A percentile compares a stretch with the other conserved stretches of the same genome.
These are phyloP conservation scores for Microcebus murinus DNA, from an alignment of 2,113 vertebrate genomes.

Conservation along the genomic window DNA sequence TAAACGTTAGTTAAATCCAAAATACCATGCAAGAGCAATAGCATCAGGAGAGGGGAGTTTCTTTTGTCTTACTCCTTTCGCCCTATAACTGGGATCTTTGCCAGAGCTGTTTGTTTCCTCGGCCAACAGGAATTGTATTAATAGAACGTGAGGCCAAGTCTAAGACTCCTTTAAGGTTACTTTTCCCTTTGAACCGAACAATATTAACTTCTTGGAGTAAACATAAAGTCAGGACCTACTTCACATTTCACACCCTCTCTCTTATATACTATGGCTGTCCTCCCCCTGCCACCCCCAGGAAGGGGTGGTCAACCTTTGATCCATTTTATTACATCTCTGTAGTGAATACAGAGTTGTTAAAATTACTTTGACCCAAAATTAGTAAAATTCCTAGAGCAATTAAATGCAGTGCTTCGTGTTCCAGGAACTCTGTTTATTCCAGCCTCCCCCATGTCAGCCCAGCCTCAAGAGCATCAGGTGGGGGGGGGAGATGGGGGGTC, in stretches of 20 bases:
- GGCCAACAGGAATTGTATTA: fast-evolving
- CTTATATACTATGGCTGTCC: not conserved
- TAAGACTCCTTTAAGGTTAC: not conserved
- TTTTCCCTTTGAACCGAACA: not conserved
- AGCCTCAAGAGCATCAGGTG: not conserved
- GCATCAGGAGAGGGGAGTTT: not conserved
- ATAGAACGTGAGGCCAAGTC: not conserved
- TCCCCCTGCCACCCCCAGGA: not conserved
- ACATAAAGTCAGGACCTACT: not conserved
- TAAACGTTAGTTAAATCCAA: not conserved
- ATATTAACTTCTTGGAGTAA: not conserved
- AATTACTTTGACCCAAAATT: constrained; percentile 34
- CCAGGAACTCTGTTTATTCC: not conserved
- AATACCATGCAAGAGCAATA: not conserved
- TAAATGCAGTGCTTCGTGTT: not conserved
- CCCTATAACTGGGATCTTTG: not conserved
- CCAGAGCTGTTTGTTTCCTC: not conserved
- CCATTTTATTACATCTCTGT: not conserved
- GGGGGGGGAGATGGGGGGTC: no score
- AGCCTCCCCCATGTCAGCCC: fast-evolving
- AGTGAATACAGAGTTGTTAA: not conserved
- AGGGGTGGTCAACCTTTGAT: not conserved
- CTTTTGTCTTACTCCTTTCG: not conserved
- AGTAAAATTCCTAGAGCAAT: not conserved
- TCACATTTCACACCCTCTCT: not conserved